A percentile compares a stretch with the other conserved stretches of the same genome.
Conservation (phyloP, 1,140 invertebrate species). For the Aphis gossypii region DNA sequence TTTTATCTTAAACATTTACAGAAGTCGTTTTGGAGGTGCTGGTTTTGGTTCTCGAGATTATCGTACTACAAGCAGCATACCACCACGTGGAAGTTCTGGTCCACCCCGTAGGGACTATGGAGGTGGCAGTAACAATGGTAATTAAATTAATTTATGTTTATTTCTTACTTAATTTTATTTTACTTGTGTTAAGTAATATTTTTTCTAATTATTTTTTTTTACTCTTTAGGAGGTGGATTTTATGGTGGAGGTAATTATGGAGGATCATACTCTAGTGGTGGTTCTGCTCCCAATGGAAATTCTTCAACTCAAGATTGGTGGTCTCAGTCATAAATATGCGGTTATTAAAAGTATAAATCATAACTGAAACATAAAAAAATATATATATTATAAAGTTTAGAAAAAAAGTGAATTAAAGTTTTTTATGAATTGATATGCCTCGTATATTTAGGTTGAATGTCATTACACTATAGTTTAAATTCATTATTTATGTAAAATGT, state of each 20-base stretch:
- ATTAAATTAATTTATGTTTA: conserved; percentile 1
- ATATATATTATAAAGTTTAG: conserved; percentile 49
- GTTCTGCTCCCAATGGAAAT: conserved; percentile 55
- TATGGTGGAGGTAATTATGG: conserved; percentile 59
- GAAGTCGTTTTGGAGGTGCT: conserved; percentile 58
- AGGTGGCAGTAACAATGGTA: conserved; percentile 52
- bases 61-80: conserved; percentile 57
- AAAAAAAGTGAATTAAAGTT: conserved; percentile 45
- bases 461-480: conserved; percentile 50
- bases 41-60: conserved; percentile 60
- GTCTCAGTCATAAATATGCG: conserved; percentile 46
- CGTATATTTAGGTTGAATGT: conserved; percentile 51
- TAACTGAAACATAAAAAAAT: conserved; percentile 42
- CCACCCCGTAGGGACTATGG: conserved; percentile 35
- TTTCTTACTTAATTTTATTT: neutral
- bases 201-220: neutral
- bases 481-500: conserved; percentile 49
- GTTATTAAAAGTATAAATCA: conserved; percentile 33
- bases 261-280: conserved; percentile 55
- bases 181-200: neutral
- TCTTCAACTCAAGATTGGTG: conserved; percentile 58
- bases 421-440: conserved; percentile 55
- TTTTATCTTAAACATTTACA: neutral
- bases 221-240: conserved; percentile 35
- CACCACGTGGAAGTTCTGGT: conserved; percentile 26